phyloP scores from a whole-genome alignment of 2,797 vertebrate species.

The Takifugu rubripes region DNA sequence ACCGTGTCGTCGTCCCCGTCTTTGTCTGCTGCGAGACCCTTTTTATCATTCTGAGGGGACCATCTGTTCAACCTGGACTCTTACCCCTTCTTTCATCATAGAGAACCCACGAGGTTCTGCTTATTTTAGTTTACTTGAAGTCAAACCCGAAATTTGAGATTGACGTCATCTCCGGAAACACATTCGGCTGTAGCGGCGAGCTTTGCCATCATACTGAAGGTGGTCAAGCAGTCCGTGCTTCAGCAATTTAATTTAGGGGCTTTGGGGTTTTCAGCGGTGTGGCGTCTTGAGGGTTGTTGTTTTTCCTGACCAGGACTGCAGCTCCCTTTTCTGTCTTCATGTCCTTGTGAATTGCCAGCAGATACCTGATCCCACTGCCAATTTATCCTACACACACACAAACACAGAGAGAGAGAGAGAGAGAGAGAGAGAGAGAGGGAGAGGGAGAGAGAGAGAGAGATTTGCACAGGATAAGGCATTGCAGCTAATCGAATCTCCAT shows the following conservation, averaged over 20 bases:
- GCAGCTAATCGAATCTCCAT: no score
- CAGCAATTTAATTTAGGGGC: constrained; percentile 3
- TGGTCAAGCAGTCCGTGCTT: constrained; percentile 14
- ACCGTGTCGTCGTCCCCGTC: constrained; percentile 30
- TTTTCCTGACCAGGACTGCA: constrained; percentile 25
- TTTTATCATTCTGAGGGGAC: constrained; percentile 32
- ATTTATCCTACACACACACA: constrained; percentile 22
- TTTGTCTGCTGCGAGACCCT: constrained; percentile 37
- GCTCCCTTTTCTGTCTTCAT: constrained; percentile 35
- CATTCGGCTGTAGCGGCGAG: constrained; percentile 39
- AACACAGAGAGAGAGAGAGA: constrained; percentile 2
- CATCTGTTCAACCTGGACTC: constrained; percentile 50
- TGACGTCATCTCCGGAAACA: constrained; percentile 55
- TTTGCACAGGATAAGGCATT: no score
- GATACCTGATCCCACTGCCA: constrained; percentile 59
- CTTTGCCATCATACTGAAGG: constrained; percentile 28
- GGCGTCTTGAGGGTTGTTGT: constrained; percentile 15
- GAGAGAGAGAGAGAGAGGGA: background rate
- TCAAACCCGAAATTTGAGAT: constrained; percentile 50
- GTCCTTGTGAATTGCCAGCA: constrained; percentile 57
- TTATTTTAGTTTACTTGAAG: constrained; percentile 30
- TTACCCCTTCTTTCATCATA: constrained; percentile 11
- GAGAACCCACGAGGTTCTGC: constrained; percentile 13
- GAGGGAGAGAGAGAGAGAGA: no score
- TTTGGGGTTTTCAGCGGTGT: background rate